Percentiles rank a stretch among this genome's conserved stretches.
phyloP scores from a whole-genome alignment of 2,113 vertebrate species.

The Seriola dumerili region DNA sequence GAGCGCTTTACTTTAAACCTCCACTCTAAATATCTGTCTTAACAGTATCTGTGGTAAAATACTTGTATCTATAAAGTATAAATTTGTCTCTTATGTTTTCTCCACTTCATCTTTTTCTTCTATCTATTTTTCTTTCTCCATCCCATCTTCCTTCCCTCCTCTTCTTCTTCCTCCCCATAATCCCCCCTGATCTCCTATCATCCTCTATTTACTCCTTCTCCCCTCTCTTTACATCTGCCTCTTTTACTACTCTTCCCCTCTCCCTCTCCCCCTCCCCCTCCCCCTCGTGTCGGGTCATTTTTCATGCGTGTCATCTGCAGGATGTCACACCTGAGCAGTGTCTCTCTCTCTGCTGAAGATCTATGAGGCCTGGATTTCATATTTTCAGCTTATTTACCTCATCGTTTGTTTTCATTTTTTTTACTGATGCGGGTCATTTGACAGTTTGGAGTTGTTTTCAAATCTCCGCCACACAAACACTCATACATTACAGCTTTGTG shows the following conservation, averaged over 20 bases:
- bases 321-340: conserved; percentile 81
- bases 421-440: conserved; percentile 79
- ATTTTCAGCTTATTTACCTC: conserved; percentile 80
- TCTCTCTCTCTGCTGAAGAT: conserved; percentile 74
- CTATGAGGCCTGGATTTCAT: conserved; percentile 75
- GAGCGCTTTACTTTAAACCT: no score
- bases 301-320: conserved; percentile 70
- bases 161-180: neutral
- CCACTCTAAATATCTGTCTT: no score
- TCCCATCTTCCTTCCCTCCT: neutral
- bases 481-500: conserved; percentile 65
- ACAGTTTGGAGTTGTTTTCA: conserved; percentile 80
- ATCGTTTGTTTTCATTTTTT: conserved; percentile 83
- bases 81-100: no score
- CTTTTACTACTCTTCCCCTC: neutral
- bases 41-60: no score
- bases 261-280: no score
- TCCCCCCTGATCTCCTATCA: neutral
- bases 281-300: conserved; percentile 64
- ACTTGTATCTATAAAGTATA: no score
- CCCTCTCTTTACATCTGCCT: neutral
- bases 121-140: neutral
- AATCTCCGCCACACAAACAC: conserved; percentile 68
- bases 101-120: neutral
- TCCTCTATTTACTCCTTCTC: neutral